Evolutionary conservation across 2,113 vertebrate species (phyloP).

Genomic region (Psettodes erumei): DNA sequence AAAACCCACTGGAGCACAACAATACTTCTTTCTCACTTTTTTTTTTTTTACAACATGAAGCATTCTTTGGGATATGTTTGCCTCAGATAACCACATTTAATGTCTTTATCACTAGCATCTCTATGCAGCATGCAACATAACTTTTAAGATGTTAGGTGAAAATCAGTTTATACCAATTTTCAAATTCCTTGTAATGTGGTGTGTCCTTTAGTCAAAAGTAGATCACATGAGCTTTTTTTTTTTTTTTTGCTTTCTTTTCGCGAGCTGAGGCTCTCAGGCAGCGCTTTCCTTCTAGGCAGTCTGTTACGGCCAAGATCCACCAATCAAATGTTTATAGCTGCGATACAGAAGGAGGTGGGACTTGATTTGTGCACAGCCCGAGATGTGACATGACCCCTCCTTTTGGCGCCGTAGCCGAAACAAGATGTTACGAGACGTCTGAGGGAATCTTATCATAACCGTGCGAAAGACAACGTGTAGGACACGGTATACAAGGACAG

Average conservation of each 20-base stretch:
- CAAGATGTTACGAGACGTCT: too few relatives aligned
- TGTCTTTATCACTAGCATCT: background rate
- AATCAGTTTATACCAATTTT: background rate
- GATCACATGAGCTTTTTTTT: too few relatives aligned
- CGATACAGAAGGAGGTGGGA: too few relatives aligned
- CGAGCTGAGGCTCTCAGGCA: too few relatives aligned
- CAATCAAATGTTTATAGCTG: background rate
- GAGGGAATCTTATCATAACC: too few relatives aligned
- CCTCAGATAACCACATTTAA: background rate
- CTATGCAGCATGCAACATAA: background rate
- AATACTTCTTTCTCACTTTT: background rate
- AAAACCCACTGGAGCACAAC: background rate
- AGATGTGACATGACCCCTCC: background rate
- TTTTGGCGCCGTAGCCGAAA: too few relatives aligned
- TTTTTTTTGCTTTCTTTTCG: too few relatives aligned
- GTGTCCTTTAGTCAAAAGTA: too few relatives aligned
- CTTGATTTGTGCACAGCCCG: too few relatives aligned
- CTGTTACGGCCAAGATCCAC: background rate
- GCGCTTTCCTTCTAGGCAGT: background rate
- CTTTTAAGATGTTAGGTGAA: background rate
- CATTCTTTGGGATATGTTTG: background rate
- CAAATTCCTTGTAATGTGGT: too few relatives aligned
- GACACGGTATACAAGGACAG: background rate
- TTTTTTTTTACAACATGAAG: background rate
- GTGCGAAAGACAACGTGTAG: background rate